These are phyloP conservation scores for Drosophila pseudoobscura DNA, from an alignment of 1,140 invertebrate species.

Conservation along the genomic window DNA sequence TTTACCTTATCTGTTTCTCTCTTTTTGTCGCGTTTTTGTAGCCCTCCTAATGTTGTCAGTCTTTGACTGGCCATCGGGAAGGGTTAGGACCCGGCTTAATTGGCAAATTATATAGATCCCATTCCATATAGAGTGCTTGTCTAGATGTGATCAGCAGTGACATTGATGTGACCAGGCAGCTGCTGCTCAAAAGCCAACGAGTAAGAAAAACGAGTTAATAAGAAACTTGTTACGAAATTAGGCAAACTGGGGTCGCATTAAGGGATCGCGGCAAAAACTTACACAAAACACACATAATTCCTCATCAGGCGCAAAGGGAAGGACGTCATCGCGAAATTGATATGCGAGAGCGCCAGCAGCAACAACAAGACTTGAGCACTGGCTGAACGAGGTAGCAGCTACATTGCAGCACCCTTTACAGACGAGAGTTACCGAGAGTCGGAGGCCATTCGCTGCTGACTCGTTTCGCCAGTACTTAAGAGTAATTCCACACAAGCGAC, in stretches of 20 bases:
- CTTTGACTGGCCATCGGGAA: constrained; percentile 45
- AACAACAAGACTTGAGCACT: constrained; percentile 2
- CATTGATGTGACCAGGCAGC: constrained; percentile 73
- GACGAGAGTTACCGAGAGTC: too few species aligned
- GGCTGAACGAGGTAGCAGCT: too few species aligned
- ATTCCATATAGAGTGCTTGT: constrained; percentile 61
- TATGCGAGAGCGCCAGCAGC: constrained; percentile 45
- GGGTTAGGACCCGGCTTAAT: constrained; percentile 64
- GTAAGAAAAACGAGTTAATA: constrained; percentile 51
- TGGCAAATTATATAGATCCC: constrained; percentile 72
- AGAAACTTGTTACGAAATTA: constrained; percentile 80
- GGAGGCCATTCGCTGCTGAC: too few species aligned
- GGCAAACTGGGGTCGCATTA: constrained; percentile 47
- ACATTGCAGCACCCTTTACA: too few species aligned
- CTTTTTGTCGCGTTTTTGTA: constrained; percentile 20
- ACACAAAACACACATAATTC: constrained; percentile 67
- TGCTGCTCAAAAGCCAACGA: constrained; percentile 29
- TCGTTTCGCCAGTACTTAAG: too few species aligned
- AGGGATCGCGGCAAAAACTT: constrained; percentile 52
- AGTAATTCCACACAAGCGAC: constrained; percentile 4
- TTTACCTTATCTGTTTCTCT: constrained; percentile 15
- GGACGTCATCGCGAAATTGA: constrained; percentile 57
- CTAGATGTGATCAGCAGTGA: constrained; percentile 78
- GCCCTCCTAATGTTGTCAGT: constrained; percentile 58
- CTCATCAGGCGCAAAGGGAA: constrained; percentile 28